phyloP scores from a whole-genome alignment of 2,113 vertebrate species.

The Condylura cristata region DNA sequence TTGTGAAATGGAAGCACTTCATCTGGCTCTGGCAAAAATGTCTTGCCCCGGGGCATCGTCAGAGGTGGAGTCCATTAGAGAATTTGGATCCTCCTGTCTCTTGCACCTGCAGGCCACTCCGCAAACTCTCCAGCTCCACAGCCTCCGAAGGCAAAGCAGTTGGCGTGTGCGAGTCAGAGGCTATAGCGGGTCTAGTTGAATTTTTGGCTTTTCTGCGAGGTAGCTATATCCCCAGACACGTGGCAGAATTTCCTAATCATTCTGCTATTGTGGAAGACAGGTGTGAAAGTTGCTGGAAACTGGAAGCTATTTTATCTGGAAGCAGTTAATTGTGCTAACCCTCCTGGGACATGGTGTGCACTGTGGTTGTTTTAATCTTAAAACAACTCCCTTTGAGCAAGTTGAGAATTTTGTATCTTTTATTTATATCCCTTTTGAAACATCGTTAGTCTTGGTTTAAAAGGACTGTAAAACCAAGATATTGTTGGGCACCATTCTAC shows the following conservation, averaged over 20 bases:
- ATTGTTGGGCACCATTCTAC: background rate
- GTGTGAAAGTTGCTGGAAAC: background rate
- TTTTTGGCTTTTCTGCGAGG: background rate
- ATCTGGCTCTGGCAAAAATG: background rate
- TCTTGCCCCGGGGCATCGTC: background rate
- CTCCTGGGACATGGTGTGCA: background rate
- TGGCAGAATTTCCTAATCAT: background rate
- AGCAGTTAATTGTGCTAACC: constrained; percentile 52
- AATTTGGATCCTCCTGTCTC: background rate
- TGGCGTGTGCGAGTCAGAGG: background rate
- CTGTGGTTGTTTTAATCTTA: background rate
- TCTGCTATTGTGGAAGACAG: constrained; percentile 13
- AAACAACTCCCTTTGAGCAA: constrained; percentile 32
- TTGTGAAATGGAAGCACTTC: background rate
- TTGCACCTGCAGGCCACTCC: fast-evolving
- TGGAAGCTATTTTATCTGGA: constrained; percentile 7
- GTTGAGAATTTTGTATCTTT: constrained; percentile 21
- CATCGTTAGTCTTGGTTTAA: background rate
- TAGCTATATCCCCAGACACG: background rate
- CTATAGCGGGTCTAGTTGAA: background rate
- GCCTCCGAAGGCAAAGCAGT: background rate
- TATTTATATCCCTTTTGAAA: background rate
- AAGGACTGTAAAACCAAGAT: constrained; percentile 19
- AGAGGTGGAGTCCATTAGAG: background rate
- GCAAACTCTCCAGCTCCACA: fast-evolving